Evolutionary conservation across 2,888 invertebrate species (phyloP).

Genomic region (Rhorus exstirpatorius): DNA sequence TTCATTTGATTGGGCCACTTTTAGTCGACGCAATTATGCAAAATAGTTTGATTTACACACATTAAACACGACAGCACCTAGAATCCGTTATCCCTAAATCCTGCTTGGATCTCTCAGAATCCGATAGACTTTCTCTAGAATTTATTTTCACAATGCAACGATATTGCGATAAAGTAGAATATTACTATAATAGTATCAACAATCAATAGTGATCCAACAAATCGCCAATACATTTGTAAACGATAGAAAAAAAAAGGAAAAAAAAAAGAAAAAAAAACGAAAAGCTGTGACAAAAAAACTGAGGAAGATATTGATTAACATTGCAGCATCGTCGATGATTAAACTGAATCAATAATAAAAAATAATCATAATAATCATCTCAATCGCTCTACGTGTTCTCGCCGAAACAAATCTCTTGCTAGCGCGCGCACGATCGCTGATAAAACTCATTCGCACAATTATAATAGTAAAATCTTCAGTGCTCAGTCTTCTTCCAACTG

Average conservation of each 20-base stretch:
- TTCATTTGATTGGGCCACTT: conserved; percentile 26
- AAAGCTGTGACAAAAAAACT: conserved; percentile 44
- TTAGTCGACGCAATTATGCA: conserved; percentile 17
- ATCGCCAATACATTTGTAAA: conserved; percentile 52
- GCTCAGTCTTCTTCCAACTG: conserved; percentile 83
- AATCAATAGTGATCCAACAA: conserved; percentile 66
- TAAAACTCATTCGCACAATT: conserved; percentile 66
- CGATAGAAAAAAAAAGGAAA: conserved; percentile 30
- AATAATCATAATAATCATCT: conserved; percentile 11
- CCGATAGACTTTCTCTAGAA: conserved; percentile 35
- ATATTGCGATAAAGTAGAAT: conserved; percentile 60
- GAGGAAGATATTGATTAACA: conserved; percentile 58
- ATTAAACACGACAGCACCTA: conserved; percentile 11
- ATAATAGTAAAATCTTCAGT: conserved; percentile 78
- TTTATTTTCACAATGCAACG: conserved; percentile 26
- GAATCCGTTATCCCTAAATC: conserved; percentile 44
- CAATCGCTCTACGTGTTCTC: conserved; percentile 22
- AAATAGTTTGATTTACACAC: conserved; percentile 9
- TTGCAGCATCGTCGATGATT: conserved; percentile 56
- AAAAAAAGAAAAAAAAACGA: conserved; percentile 45
- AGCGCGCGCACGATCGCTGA: conserved; percentile 35
- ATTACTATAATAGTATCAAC: conserved; percentile 64
- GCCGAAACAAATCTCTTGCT: conserved; percentile 9
- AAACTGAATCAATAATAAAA: conserved; percentile 41
- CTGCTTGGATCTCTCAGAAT: conserved; percentile 50